Evolutionary conservation across 2,113 vertebrate species (phyloP).

Genomic region (Chlamydotis undulata): DNA sequence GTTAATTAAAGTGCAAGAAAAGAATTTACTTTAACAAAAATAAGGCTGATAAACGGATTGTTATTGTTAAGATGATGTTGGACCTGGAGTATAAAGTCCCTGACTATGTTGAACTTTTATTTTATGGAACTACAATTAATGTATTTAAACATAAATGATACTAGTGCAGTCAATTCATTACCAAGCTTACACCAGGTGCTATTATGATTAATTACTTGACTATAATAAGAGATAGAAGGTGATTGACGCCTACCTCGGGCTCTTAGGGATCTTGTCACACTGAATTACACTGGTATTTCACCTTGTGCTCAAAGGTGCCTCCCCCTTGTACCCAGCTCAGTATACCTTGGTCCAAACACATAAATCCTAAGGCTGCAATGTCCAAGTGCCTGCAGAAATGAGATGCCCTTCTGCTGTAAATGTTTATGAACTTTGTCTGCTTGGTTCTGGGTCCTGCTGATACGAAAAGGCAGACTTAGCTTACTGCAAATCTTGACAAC

Average conservation of each 20-base stretch:
- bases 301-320: not conserved
- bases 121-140: not conserved
- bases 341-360: not conserved
- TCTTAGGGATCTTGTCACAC: not conserved
- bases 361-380: not conserved
- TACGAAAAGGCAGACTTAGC: not conserved
- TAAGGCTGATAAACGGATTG: not conserved
- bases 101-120: not conserved
- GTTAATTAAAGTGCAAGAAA: not conserved
- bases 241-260: not conserved
- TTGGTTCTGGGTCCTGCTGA: not conserved
- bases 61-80: not conserved
- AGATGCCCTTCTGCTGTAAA: not conserved
- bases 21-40: not conserved
- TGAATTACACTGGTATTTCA: not conserved
- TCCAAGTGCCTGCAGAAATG: not conserved
- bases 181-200: not conserved
- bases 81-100: not conserved
- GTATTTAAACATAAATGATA: not conserved
- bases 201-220: not conserved
- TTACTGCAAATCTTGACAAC: not conserved
- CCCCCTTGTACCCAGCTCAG: not conserved
- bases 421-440: not conserved
- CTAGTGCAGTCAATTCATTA: not conserved
- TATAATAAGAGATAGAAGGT: not conserved